These are phyloP conservation scores for Synergus gifuensis DNA, from an alignment of 2,888 invertebrate species.

Conservation along the genomic window DNA sequence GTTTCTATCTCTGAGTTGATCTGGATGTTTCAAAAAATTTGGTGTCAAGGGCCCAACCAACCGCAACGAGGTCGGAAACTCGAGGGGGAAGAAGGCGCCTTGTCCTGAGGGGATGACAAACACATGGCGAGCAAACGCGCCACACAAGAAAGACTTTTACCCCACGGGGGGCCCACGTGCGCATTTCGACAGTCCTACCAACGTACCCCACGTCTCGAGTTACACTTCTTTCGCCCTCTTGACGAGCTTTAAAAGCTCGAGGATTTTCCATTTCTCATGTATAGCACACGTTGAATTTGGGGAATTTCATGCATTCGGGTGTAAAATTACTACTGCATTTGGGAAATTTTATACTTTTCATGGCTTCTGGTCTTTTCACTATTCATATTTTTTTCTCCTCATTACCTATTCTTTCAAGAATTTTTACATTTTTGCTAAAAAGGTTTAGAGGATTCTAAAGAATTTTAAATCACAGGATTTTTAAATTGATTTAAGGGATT, in stretches of 20 bases:
- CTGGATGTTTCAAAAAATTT: constrained; percentile 58
- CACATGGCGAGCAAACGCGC: constrained; percentile 74
- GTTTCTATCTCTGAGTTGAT: constrained; percentile 7
- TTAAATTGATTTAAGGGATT: too few species aligned
- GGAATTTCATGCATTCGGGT: background rate
- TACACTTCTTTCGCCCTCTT: constrained; percentile 59
- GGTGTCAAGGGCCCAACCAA: constrained; percentile 36
- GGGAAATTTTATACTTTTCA: background rate
- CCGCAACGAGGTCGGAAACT: background rate
- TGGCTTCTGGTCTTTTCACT: too few species aligned
- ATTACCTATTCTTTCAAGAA: too few species aligned
- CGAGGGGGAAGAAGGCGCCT: constrained; percentile 42
- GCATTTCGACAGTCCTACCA: constrained; percentile 58
- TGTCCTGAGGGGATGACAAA: constrained; percentile 57
- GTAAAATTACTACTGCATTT: background rate
- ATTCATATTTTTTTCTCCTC: too few species aligned
- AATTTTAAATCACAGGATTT: too few species aligned
- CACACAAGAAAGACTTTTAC: constrained; percentile 73
- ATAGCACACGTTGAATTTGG: constrained; percentile 5
- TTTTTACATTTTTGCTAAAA: too few species aligned
- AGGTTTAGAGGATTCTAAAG: too few species aligned
- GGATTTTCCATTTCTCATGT: constrained; percentile 26
- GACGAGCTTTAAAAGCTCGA: constrained; percentile 9
- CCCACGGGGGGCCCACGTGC: constrained; percentile 73
- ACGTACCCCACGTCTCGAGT: constrained; percentile 62